These are phyloP conservation scores for Drosophila kohkoa DNA, from an alignment of 1,140 invertebrate genomes.

Conservation along the genomic window DNA sequence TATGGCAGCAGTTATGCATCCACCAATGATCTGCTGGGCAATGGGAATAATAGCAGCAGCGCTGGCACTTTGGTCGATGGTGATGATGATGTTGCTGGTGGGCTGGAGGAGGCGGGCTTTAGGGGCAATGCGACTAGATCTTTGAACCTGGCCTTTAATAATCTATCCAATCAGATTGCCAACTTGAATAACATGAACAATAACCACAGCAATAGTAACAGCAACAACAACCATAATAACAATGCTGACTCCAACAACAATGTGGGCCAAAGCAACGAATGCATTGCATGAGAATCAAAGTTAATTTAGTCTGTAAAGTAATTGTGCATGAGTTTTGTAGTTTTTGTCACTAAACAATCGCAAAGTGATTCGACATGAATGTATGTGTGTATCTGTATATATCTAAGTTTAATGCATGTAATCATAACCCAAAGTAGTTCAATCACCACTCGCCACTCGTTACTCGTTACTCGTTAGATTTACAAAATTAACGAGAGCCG, in stretches of 20 bases:
- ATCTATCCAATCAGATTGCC: conserved; percentile 72
- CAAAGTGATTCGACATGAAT: neutral
- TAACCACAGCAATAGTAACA: conserved; percentile 43
- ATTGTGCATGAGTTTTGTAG: conserved; percentile 54
- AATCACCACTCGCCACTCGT: conserved; percentile 6
- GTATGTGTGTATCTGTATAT: conserved; percentile 18
- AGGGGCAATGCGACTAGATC: conserved; percentile 57
- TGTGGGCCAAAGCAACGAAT: conserved; percentile 74
- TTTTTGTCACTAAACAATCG: conserved; percentile 51
- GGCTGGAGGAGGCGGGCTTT: conserved; percentile 15
- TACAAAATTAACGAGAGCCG: no score
- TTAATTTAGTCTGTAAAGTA: conserved; percentile 63
- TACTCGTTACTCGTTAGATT: conserved; percentile 7
- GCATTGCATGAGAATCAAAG: conserved; percentile 79
- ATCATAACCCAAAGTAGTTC: neutral
- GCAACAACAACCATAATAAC: conserved; percentile 37
- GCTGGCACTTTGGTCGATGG: conserved; percentile 73
- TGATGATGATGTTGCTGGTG: conserved; percentile 54
- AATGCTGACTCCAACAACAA: conserved; percentile 76
- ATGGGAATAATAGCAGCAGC: conserved; percentile 65
- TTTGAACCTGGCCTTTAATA: conserved; percentile 70
- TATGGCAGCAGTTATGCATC: conserved; percentile 49
- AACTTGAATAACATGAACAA: conserved; percentile 66
- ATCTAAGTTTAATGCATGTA: conserved; percentile 27
- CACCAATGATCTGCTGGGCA: conserved; percentile 60